phyloP scores from a whole-genome alignment of 1,140 invertebrate species.

The Drosophila lacertosa region DNA sequence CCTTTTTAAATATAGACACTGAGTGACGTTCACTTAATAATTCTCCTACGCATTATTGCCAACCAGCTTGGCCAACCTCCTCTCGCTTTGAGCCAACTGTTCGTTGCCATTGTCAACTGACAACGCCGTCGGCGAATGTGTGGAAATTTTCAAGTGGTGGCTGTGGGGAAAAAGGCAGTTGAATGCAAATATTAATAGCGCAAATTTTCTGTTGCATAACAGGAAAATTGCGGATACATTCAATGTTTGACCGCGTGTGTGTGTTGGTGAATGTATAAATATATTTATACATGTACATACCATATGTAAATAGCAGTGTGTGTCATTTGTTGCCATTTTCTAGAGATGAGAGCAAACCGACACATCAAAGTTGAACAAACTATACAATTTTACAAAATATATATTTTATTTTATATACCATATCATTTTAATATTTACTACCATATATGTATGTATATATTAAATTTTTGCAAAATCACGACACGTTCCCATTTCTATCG shows the following conservation, averaged over 20 bases:
- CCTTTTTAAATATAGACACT: constrained; percentile 71
- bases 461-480: background rate
- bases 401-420: too few species aligned
- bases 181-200: constrained; percentile 80
- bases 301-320: constrained; percentile 18
- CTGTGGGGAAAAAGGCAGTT: constrained; percentile 51
- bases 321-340: constrained; percentile 25
- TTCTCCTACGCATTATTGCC: constrained; percentile 54
- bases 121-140: constrained; percentile 68
- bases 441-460: too few species aligned
- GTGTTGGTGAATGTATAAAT: constrained; percentile 9
- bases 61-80: constrained; percentile 10
- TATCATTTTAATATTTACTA: too few species aligned
- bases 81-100: background rate
- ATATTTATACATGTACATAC: background rate
- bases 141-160: constrained; percentile 54
- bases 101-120: constrained; percentile 66
- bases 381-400: too few species aligned
- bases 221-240: constrained; percentile 47
- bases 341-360: constrained; percentile 3
- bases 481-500: constrained; percentile 12
- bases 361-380: background rate
- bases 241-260: constrained; percentile 32
- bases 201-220: constrained; percentile 74
- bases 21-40: constrained; percentile 38